Percentiles rank a stretch among this genome's conserved stretches.
phyloP scores from a whole-genome alignment of 2,888 invertebrate species.

The Mythimna lalbum region DNA sequence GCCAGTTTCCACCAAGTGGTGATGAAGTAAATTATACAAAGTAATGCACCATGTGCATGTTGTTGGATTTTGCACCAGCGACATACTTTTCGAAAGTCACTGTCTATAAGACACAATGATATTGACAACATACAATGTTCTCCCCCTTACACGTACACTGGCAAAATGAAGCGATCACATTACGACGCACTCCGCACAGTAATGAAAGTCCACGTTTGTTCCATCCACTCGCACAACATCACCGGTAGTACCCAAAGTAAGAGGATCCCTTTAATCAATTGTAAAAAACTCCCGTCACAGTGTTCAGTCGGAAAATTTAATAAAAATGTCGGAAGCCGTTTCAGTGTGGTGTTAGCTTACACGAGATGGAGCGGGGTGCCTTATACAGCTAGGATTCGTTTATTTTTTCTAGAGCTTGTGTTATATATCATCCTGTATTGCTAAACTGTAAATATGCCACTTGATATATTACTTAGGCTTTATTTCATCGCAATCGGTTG shows the following conservation, averaged over 20 bases:
- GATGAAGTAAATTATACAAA: too few species aligned
- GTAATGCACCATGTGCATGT: too few species aligned
- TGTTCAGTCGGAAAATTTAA: slow-evolving; percentile 70
- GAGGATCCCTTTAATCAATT: slow-evolving; percentile 65
- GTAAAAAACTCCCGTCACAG: slow-evolving; percentile 59
- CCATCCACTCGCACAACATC: slow-evolving; percentile 8
- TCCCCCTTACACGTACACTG: background rate
- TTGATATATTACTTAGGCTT: too few species aligned
- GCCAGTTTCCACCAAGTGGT: too few species aligned
- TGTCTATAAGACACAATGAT: too few species aligned
- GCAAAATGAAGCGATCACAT: slow-evolving; percentile 3
- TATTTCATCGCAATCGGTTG: too few species aligned
- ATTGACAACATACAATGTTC: background rate
- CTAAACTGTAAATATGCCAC: background rate
- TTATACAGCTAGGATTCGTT: slow-evolving; percentile 8
- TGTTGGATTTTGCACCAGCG: too few species aligned
- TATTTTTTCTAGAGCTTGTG: slow-evolving; percentile 2
- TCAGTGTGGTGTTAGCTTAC: slow-evolving; percentile 68
- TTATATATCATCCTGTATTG: background rate
- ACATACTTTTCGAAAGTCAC: too few species aligned
- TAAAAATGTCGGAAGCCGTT: slow-evolving; percentile 72
- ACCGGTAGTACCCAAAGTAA: slow-evolving; percentile 48
- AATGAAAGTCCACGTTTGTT: slow-evolving; percentile 10
- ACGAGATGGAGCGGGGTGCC: slow-evolving; percentile 19
- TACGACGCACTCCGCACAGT: background rate